Base-by-base conservation (phyloP, 2,888 invertebrate species). In the Apamea monoglypha region DNA sequence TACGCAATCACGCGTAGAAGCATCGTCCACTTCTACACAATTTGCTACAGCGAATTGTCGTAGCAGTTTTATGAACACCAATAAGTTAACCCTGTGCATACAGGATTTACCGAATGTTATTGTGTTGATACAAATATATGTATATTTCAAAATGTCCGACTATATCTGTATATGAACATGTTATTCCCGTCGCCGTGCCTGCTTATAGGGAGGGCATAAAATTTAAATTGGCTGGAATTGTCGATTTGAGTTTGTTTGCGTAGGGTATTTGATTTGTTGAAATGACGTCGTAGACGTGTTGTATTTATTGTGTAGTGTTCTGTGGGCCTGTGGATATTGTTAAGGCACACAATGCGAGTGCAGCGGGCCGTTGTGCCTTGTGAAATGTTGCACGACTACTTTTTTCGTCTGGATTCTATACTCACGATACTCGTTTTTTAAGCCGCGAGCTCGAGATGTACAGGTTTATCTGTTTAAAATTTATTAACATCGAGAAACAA, bases 391-490 rank as follows among this genome's bases (percentile, higher is more conserved):
- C 95, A 92, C 96, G 96, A 96, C 97, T 96, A 96, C 96, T 97
- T 97, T 97, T 97, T 96, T 96, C 97, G 96, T 97, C 97, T 96
- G 97, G 96, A 96, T 96, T 96, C 94, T 96, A 95, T 93, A 96
- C 96, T 96, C 95, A 95, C 94, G 94, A 95, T 96, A 94, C 94
- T 96, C 94, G 95, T 96, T 96, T 96, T 96, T 96, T 96, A 95
- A 95, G 94, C 96, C 94, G 95, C 94, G 95, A 96, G 96, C 95
- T 93, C 96, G 94, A 96, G 96, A 96, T 96, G 96, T 96, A 96
- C 96, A 96, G 96, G 96, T 96, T 96, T 96, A 96, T 96, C 96
- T 96, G 95, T 96, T 97, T 96, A 96, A 96, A 96, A 97, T 96
- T 96, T 96, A 97, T 96, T 96, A 96, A 96, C 96, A 96, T 96